phyloP scores from a whole-genome alignment of 37 sponge, comb jelly and placozoan genomes.

The Corticium candelabrum region DNA sequence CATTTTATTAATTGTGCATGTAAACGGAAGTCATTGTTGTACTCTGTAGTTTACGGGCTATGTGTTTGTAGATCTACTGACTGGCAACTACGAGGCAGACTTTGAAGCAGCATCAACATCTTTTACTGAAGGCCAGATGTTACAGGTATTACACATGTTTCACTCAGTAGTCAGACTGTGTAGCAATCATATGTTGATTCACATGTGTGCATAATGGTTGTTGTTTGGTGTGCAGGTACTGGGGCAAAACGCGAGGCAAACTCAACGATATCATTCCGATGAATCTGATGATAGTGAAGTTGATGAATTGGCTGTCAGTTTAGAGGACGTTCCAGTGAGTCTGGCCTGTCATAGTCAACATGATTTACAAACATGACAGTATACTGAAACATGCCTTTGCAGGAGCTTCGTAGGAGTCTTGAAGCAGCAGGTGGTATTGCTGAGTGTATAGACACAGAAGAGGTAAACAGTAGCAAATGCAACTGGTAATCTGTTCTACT shows the following conservation, averaged over 20 bases:
- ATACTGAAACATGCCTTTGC: neutral
- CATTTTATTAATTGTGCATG: no score
- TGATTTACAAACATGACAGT: neutral
- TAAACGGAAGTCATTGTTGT: no score
- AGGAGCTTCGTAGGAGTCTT: neutral
- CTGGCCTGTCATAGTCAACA: neutral
- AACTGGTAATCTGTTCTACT: no score
- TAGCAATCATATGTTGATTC: no score
- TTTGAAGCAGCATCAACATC: constrained; percentile 33
- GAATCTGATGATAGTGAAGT: neutral
- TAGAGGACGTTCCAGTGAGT: neutral
- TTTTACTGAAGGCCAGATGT: neutral
- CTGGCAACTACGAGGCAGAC: constrained; percentile 69
- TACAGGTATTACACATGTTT: neutral
- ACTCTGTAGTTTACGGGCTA: no score
- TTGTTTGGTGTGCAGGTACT: no score
- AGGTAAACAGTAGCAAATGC: no score
- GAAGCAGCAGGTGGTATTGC: neutral
- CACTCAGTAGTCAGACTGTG: no score
- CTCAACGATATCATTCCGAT: no score
- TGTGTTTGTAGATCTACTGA: constrained; percentile 38
- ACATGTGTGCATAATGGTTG: no score
- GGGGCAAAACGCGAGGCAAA: no score
- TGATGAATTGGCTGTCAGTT: neutral
- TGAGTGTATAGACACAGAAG: no score